Evolutionary conservation across 2,797 vertebrate species (phyloP).

Genomic region (Onychomys torridus): DNA sequence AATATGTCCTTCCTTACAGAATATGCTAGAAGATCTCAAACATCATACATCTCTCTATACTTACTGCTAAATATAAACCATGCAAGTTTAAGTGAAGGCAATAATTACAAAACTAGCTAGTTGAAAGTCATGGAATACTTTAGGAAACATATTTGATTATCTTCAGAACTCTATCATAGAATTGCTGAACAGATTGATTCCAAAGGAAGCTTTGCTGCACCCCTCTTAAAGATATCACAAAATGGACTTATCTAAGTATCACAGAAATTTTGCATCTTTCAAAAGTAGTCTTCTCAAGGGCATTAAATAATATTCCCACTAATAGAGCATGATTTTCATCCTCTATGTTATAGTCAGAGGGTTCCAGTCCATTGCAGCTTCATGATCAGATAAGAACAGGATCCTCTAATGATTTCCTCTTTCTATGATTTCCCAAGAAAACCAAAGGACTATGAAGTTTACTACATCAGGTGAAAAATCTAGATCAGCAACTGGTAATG

Average conservation of each 20-base stretch:
- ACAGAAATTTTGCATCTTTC: background rate
- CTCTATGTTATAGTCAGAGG: slow-evolving; percentile 2
- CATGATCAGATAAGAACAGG: background rate
- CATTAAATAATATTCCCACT: background rate
- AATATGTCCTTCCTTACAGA: background rate
- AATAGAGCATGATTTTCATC: background rate
- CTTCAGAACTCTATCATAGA: background rate
- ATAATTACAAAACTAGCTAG: slow-evolving; percentile 1
- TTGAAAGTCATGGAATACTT: background rate
- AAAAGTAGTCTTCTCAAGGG: background rate
- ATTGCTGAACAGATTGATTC: background rate
- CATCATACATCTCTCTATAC: background rate
- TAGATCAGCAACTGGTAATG: background rate
- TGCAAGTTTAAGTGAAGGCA: background rate
- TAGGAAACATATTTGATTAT: background rate
- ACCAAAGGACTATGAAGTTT: background rate
- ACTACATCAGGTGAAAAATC: background rate
- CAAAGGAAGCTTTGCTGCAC: background rate
- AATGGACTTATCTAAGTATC: background rate
- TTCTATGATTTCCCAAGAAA: background rate
- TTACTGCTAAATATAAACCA: background rate
- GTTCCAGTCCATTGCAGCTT: background rate
- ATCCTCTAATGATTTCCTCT: background rate
- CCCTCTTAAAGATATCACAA: background rate
- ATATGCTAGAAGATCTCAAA: background rate